Evolutionary conservation across 2,113 vertebrate genomes (phyloP), one percentile per base, ranked within the genome.

Genomic region (Rousettus leschenaultii): DNA sequence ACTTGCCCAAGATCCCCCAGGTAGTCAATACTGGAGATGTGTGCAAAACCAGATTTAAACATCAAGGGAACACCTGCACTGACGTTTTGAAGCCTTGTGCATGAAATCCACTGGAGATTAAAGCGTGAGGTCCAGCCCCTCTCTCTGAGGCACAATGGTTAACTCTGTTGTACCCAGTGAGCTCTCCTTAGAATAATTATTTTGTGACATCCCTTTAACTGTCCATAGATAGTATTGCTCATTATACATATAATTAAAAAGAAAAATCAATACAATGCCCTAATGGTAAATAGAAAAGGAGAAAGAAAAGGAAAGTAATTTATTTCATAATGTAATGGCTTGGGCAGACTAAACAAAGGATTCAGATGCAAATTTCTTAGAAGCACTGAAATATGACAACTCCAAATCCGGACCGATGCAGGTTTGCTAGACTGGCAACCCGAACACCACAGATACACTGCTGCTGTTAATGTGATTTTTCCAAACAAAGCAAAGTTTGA

Each of bases 201-300:
- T 43, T 79, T 79, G 57, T 79, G 65, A 71, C 14, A 82, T 78
- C 48, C 35, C 8, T 95, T 68, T 92, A 82, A 57, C 14, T 18
- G 35, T 51, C 40, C 59, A 75, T 38, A 48, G 55, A 28, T 43
- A 59, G 57, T 63, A 55, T 66, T 55, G 30, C 43, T 86, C 38
- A 73, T 5, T n/a, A 70, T 22, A 48, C 35, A 24, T 55, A 66
- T 26, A 73, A 74, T 71, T 30, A 15, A 43, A 51, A 55, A 45
- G n/a, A 63, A 91, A 79, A 93, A 21, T 59, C 75, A 71, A 16
- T 33, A 40, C 24, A 59, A 38, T 85, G 4, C 28, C 22, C 24
- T 70, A 24, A 57, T 43, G 53, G 3, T 30, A 78, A 80, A 66
- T 5, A 78, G 43, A 71, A 55, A 57, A 57, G 16, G 18, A 66